Evolutionary conservation across 2,888 invertebrate genomes (phyloP), one percentile per base, ranked within the genome.

Genomic region (Chrysotoxum bicinctum): DNA sequence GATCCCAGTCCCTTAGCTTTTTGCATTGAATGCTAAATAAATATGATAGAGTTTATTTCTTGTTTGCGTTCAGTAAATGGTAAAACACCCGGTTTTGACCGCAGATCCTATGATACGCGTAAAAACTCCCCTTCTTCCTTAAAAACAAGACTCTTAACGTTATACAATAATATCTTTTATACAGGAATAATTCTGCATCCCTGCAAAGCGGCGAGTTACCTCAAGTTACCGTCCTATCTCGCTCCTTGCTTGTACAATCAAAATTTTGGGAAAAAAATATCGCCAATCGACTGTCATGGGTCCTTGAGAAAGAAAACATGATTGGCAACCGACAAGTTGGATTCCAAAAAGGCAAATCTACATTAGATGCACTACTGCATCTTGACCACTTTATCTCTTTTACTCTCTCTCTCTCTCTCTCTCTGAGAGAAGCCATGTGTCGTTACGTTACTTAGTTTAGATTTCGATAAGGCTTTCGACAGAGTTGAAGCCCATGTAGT

Each of bases 401-500:
- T 9, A 35, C 56, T n/a, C n/a, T n/a, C n/a, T n/a, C n/a, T n/a
- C n/a, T n/a, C n/a, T n/a, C n/a, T n/a, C n/a, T 7, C 19, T 58
- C 1, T 35, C 56, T 21, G 56, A 58, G 26, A 35, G 12, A 35
- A 58, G 35, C 21, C 56, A 35, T 32, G 35, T 37, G 12, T 19
- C n/a, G n/a, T n/a, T n/a, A n/a, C 66, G 8, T 7, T 50, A 12
- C 66, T 68, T 6, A 50, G 50, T 19, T 19, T 52, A 10, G 43
- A n/a, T n/a, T n/a, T n/a, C n/a, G n/a, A n/a, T n/a, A n/a, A n/a
- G n/a, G n/a, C n/a, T n/a, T n/a, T n/a, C 45, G 48, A 48, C 21
- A 60, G 60, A 21, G 23, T 60, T 16, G 60, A 40, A 2, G 60
- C 40, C 12, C 66, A 50, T 19, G 66, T 50, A 21, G 62, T 64